phyloP scores from a whole-genome alignment of 2,113 vertebrate genomes.

The Tamias sibiricus region DNA sequence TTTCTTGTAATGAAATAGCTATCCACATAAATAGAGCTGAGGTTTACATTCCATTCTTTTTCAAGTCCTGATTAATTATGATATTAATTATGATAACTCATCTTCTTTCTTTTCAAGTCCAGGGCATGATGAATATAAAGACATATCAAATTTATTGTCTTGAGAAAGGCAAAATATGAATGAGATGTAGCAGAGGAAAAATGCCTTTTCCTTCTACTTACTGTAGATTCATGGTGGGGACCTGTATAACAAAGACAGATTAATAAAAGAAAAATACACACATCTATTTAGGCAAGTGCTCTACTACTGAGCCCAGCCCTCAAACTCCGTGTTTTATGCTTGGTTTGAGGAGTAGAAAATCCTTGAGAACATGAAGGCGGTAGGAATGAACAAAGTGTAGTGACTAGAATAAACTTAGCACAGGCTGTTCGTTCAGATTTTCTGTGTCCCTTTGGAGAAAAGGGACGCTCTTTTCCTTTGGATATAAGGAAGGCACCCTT shows the following conservation, averaged over 20 bases:
- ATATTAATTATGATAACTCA: background rate
- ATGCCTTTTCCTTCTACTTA: background rate
- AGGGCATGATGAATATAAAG: background rate
- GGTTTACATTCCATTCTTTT: background rate
- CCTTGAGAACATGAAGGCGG: background rate
- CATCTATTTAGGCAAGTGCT: background rate
- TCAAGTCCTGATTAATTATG: background rate
- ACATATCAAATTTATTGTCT: background rate
- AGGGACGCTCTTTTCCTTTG: background rate
- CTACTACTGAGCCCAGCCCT: too few species aligned
- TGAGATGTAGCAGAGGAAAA: background rate
- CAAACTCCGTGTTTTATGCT: background rate
- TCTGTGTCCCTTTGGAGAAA: background rate
- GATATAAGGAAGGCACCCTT: too few species aligned
- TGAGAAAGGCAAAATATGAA: background rate
- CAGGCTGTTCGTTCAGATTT: background rate
- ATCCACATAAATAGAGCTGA: background rate
- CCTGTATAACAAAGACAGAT: background rate
- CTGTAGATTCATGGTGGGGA: background rate
- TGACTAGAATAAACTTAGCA: too few species aligned
- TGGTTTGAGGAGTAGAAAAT: background rate
- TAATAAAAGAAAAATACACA: background rate
- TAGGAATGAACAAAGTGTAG: background rate
- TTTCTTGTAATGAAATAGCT: background rate
- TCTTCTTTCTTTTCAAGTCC: background rate